These are phyloP conservation scores for Ectemnius continuus DNA, from an alignment of 2,888 invertebrate genomes.

Conservation along the genomic window DNA sequence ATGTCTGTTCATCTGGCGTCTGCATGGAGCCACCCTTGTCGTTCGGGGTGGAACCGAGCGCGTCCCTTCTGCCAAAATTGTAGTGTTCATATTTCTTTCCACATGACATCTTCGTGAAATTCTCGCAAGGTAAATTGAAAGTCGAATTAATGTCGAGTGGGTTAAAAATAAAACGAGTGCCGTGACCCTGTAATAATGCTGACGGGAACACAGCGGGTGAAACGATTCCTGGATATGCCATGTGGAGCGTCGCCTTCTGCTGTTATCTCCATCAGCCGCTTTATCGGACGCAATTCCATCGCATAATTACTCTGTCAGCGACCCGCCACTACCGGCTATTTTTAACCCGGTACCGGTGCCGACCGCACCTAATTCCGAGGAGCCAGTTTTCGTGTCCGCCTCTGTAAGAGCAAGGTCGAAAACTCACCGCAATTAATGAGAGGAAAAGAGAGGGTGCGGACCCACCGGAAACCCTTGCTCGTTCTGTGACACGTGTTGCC, in stretches of 20 bases:
- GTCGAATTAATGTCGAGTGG: too few species aligned
- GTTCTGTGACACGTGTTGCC: constrained; percentile 13
- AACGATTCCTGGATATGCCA: too few species aligned
- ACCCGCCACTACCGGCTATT: neutral
- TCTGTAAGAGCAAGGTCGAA: constrained; percentile 32
- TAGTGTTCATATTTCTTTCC: too few species aligned
- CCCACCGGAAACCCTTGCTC: constrained; percentile 31
- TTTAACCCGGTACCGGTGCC: neutral
- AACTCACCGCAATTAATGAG: constrained; percentile 36
- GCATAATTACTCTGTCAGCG: constrained; percentile 4
- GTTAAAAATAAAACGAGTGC: too few species aligned
- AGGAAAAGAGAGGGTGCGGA: neutral
- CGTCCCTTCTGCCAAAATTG: too few species aligned
- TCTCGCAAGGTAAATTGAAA: too few species aligned
- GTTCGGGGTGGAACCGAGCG: too few species aligned
- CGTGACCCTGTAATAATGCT: too few species aligned
- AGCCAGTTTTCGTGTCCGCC: constrained; percentile 12
- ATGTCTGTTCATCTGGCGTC: neutral
- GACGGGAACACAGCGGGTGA: too few species aligned
- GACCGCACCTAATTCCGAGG: constrained; percentile 8
- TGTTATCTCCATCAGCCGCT: constrained; percentile 6
- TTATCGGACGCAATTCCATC: neutral
- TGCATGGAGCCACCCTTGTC: too few species aligned
- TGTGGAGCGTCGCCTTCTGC: neutral
- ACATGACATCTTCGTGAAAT: too few species aligned